Conservation (phyloP, 2,888 invertebrate genomes). For the Patella ulyssiponensis region DNA sequence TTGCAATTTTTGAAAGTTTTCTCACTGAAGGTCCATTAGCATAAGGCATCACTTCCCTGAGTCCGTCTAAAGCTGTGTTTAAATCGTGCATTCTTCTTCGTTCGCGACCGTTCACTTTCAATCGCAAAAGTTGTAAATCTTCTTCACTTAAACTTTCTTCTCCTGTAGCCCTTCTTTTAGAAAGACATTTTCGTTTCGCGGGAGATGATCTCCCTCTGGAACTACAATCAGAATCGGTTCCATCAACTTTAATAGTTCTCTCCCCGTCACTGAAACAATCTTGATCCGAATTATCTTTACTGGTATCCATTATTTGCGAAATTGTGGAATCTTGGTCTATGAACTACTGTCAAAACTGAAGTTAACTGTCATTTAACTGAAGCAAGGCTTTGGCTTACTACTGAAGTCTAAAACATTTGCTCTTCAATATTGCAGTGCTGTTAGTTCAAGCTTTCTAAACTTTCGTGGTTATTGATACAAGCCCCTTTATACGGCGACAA, state of each 20-base stretch:
- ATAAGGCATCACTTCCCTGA: constrained; percentile 72
- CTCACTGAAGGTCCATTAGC: constrained; percentile 71
- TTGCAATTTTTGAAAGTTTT: constrained; percentile 71
- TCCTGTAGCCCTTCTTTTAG: not conserved
- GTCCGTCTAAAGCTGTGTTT: constrained; percentile 72
- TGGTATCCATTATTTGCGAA: not conserved
- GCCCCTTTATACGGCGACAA: not conserved
- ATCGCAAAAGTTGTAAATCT: constrained; percentile 65
- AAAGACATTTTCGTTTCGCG: constrained; percentile 2
- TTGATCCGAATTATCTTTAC: not conserved
- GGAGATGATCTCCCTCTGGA: not conserved
- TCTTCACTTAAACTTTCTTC: constrained; percentile 52
- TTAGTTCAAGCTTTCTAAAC: not conserved
- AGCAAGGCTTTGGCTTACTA: no score
- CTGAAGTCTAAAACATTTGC: no score
- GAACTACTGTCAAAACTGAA: no score
- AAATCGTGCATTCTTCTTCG: constrained; percentile 74
- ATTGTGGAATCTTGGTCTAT: no score
- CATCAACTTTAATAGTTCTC: constrained; percentile 8
- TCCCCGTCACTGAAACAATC: not conserved
- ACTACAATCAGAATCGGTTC: constrained; percentile 4
- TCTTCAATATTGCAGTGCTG: no score
- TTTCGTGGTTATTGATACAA: constrained; percentile 10
- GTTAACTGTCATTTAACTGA: no score
- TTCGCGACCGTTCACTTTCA: constrained; percentile 74